phyloP scores from a whole-genome alignment of 1,140 invertebrate species.

The Nymphalis io region DNA sequence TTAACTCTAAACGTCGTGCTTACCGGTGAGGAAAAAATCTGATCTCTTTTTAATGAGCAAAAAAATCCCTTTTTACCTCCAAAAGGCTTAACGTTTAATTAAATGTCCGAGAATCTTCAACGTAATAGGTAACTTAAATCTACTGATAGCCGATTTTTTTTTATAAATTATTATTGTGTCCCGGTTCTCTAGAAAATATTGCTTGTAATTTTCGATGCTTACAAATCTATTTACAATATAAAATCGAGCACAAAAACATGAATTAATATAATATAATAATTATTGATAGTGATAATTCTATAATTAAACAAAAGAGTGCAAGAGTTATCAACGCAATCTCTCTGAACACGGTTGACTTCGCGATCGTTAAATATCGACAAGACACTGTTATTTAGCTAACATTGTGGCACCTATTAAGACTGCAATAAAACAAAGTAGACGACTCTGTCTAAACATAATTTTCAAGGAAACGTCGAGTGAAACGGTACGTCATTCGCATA shows the following conservation, averaged over 20 bases:
- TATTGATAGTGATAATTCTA: background rate
- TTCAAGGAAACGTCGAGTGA: slow-evolving; percentile 55
- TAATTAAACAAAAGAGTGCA: background rate
- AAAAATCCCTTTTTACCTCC: slow-evolving; percentile 38
- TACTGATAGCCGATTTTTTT: slow-evolving; percentile 35
- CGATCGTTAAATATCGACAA: slow-evolving; percentile 46
- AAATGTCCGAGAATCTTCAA: slow-evolving; percentile 38
- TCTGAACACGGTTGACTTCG: background rate
- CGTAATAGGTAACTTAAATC: slow-evolving; percentile 41
- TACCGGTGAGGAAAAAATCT: slow-evolving; percentile 52
- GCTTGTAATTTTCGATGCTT: background rate
- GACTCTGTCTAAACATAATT: slow-evolving; percentile 56
- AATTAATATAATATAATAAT: background rate
- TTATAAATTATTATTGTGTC: slow-evolving; percentile 4
- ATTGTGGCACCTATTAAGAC: slow-evolving; percentile 42
- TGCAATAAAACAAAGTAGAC: slow-evolving; percentile 52
- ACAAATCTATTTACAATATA: background rate
- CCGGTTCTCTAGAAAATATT: background rate
- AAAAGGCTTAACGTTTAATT: slow-evolving; percentile 42
- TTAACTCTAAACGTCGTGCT: slow-evolving; percentile 48
- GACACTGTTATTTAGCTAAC: slow-evolving; percentile 44
- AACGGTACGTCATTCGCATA: slow-evolving; percentile 53
- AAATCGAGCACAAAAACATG: background rate
- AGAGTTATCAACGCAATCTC: no score
- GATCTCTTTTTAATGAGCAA: slow-evolving; percentile 52